phyloP scores from a whole-genome alignment of 1,140 invertebrate genomes.

The Zophobas morio region DNA sequence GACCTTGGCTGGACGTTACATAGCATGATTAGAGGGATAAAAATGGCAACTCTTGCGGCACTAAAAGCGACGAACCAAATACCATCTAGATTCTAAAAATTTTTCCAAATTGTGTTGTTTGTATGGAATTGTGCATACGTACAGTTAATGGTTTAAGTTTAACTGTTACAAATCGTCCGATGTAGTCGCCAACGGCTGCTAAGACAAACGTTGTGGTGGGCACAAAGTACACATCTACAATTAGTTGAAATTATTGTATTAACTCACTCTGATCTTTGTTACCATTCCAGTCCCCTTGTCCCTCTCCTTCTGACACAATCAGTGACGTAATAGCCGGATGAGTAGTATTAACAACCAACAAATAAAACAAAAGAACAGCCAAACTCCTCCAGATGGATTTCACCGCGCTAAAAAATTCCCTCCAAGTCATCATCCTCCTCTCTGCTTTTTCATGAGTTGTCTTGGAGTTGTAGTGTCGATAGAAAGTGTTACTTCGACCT shows the following conservation, averaged over 20 bases:
- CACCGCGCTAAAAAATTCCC: background rate
- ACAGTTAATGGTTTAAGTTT: background rate
- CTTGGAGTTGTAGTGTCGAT: background rate
- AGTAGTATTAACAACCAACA: background rate
- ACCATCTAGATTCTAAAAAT: background rate
- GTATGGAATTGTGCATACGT: background rate
- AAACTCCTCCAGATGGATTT: conserved; percentile 1
- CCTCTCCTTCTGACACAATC: conserved; percentile 8
- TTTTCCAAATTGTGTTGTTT: background rate
- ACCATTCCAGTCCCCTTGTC: conserved; percentile 16
- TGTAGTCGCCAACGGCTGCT: background rate
- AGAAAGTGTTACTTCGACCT: background rate
- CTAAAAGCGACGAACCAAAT: background rate
- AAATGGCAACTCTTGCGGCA: background rate
- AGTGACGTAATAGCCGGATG: conserved; percentile 5
- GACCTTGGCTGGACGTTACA: conserved; percentile 14
- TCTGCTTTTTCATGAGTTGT: background rate
- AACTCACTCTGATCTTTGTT: background rate
- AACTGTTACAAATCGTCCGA: background rate
- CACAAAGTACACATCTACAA: conserved; percentile 30
- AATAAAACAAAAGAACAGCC: background rate
- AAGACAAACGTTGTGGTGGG: conserved; percentile 12
- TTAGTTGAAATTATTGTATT: background rate
- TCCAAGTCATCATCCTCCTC: background rate
- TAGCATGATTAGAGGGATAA: conserved; percentile 31